These are phyloP conservation scores for Habrosyne pyritoides DNA, from an alignment of 2,888 invertebrate genomes.

Conservation along the genomic window DNA sequence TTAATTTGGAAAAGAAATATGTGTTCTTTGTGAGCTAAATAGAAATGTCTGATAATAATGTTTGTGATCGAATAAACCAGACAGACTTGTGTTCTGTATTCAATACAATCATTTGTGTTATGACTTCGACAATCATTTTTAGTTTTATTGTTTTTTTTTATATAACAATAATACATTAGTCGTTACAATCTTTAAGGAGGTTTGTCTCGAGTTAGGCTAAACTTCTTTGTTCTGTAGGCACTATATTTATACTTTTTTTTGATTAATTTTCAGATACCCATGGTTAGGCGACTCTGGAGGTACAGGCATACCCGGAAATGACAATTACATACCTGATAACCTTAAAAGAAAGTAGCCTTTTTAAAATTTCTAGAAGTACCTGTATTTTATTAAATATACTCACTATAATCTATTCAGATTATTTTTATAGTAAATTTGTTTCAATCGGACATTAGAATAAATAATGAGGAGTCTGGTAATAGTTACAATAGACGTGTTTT, in stretches of 20 bases:
- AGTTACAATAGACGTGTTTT: constrained; percentile 13
- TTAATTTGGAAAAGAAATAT: constrained; percentile 3
- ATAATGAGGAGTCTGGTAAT: not conserved
- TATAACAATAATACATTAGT: too few relatives aligned
- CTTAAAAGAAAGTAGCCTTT: constrained; percentile 67
- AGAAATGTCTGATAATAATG: not conserved
- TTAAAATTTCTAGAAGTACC: constrained; percentile 20
- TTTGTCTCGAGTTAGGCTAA: too few relatives aligned
- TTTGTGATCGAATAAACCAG: not conserved
- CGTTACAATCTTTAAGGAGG: too few relatives aligned
- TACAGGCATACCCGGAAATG: constrained; percentile 90
- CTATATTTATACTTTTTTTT: constrained; percentile 11
- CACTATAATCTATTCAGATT: constrained; percentile 41
- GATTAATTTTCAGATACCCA: constrained; percentile 85
- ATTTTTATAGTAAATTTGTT: constrained; percentile 10
- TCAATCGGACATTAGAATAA: not conserved
- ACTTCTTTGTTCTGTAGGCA: too few relatives aligned
- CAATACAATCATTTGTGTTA: not conserved
- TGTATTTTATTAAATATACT: constrained; percentile 22
- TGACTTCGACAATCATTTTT: not conserved
- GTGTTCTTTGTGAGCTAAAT: not conserved
- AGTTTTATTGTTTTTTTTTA: too few relatives aligned
- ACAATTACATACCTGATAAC: constrained; percentile 91
- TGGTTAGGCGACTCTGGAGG: constrained; percentile 95
- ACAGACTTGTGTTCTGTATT: not conserved